phyloP scores from a whole-genome alignment of 2,113 vertebrate species.

The Callithrix jacchus region DNA sequence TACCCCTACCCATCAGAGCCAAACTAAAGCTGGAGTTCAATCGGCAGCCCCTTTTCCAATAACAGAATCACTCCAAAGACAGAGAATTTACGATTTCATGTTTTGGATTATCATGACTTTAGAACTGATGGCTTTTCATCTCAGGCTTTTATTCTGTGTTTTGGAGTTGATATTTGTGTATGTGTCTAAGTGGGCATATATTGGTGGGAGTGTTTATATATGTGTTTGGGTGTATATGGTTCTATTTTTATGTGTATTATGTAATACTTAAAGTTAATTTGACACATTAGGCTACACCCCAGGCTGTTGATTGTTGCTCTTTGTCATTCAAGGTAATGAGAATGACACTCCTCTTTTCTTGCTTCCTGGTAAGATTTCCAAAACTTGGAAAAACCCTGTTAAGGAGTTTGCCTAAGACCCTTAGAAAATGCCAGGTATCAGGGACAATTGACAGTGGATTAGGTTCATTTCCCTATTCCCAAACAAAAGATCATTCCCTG shows the following conservation, averaged over 20 bases:
- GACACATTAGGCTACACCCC: background rate
- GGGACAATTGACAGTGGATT: background rate
- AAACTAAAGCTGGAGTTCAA: background rate
- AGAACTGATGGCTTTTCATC: background rate
- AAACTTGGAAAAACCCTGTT: background rate
- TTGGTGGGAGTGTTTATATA: background rate
- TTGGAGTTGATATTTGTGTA: background rate
- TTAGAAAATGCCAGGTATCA: background rate
- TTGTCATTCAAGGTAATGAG: background rate
- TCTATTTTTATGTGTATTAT: background rate
- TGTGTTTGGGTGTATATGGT: background rate
- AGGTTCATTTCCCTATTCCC: background rate
- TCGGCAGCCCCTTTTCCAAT: background rate
- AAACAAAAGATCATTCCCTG: background rate
- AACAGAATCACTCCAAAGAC: background rate
- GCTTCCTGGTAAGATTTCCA: constrained; percentile 25
- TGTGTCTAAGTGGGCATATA: background rate
- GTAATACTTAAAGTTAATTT: background rate
- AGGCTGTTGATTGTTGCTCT: background rate
- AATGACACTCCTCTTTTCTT: background rate
- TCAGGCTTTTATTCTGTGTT: background rate
- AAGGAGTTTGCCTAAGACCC: background rate
- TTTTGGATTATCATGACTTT: background rate
- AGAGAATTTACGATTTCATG: constrained; percentile 5
- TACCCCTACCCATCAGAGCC: background rate